phyloP scores from a whole-genome alignment of 2,797 vertebrate genomes.

The Poliocrania exsul region DNA sequence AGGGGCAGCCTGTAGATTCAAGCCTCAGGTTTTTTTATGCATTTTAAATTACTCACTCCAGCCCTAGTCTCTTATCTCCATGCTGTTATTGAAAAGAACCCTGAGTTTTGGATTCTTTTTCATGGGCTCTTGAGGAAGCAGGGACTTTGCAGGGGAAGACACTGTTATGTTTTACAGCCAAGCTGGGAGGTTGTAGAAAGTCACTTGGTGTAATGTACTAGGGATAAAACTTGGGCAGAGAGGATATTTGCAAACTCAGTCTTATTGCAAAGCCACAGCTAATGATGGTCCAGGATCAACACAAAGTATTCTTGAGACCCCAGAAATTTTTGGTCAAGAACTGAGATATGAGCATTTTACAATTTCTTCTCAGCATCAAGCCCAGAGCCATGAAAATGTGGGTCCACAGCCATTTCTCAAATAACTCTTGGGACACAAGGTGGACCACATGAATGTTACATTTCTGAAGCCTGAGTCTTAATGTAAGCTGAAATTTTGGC shows the following conservation, averaged over 20 bases:
- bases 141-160: not conserved
- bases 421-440: not conserved
- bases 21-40: slow-evolving; percentile 35
- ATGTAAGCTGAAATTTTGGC: not conserved
- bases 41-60: slow-evolving; percentile 55
- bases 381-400: not conserved
- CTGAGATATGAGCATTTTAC: not conserved
- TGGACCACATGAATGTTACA: not conserved
- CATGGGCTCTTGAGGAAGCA: not conserved
- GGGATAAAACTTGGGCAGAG: not conserved
- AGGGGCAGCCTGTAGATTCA: slow-evolving; percentile 13
- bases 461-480: not conserved
- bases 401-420: not conserved
- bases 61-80: slow-evolving; percentile 43
- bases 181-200: not conserved
- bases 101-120: slow-evolving; percentile 41
- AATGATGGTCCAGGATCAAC: not conserved
- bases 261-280: not conserved
- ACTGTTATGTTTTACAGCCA: not conserved
- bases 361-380: not conserved
- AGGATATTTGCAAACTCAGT: not conserved
- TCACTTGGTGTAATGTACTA: not conserved
- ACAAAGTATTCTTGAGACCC: not conserved
- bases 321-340: no score
- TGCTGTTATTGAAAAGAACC: slow-evolving; percentile 29